Base-by-base conservation (phyloP, 2,797 vertebrate species). In the Danio albolineatus region DNA sequence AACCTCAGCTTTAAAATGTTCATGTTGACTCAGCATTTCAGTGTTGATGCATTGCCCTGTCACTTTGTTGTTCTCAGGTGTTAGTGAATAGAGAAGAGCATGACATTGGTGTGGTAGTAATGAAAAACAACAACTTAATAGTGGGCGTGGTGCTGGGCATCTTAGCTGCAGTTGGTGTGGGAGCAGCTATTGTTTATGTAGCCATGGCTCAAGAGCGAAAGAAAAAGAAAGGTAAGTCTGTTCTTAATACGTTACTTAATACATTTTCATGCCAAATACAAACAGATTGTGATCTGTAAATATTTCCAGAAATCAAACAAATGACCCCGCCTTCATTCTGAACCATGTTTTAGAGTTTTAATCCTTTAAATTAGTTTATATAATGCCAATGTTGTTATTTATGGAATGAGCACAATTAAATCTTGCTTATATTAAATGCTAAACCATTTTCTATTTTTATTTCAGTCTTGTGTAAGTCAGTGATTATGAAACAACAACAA, bases 51-150 rank as follows among this genome's bases (percentile, higher is more conserved):
- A 14, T 48, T 7, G 51, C 21, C 38, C 7, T 0, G 10, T 39
- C 19, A 44, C 13, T 59, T n/a, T 46, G 12, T 66, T 43, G 7
- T 10, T 59, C 71, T 36, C 82, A 98, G 97, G 90, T 98, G 83
- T 94, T 85, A 0, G 91, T 98, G 56, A 97, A 97, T 1, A 89
- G 89, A 0, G 81, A 85, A 0, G 91, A 91, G 9, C 6, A 84
- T 16, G 17, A 84, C 0, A 87, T 98, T 84, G 97, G 95, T 16
- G 90, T 48, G 0, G 96, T 99, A 16, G 73, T 93, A 16, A 66
- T 88, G 0, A 17, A 79, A 0, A 76, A 89, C 59, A 84, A 83
- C 66, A 65, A 78, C 67, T 86, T 87, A 8, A 38, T 89, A 0
- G 84, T 88, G 66, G 94, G 89, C 10, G 93, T 93, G 10, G 81